Conservation (phyloP, 2,797 vertebrate species). For the Lacerta bilineata region DNA sequence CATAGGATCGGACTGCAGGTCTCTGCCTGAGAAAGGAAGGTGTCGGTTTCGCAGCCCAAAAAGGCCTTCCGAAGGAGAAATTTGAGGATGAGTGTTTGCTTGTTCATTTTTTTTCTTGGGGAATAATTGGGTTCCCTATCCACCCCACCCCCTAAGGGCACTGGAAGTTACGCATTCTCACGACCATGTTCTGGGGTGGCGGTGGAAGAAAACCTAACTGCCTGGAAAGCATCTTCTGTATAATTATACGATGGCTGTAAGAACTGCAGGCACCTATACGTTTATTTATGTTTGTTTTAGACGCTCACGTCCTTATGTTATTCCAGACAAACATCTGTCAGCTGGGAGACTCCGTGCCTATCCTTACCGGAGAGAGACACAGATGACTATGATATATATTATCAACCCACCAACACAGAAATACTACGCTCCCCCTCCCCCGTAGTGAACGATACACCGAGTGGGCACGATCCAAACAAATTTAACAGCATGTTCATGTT, state of each 20-base stretch:
- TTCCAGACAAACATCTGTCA: slow-evolving; percentile 19
- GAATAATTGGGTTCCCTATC: background rate
- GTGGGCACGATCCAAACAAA: background rate
- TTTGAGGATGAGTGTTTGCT: background rate
- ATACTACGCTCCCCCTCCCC: too few relatives aligned
- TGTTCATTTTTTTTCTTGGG: too few relatives aligned
- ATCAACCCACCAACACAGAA: too few relatives aligned
- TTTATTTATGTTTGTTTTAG: slow-evolving; percentile 28
- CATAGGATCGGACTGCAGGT: background rate
- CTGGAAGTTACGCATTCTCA: background rate
- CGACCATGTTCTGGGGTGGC: background rate
- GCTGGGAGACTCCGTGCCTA: background rate
- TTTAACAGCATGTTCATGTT: background rate
- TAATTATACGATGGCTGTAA: background rate
- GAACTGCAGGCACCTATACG: background rate
- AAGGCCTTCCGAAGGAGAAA: background rate
- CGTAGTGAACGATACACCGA: background rate
- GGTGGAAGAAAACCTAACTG: too few relatives aligned
- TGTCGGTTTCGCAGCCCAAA: too few relatives aligned
- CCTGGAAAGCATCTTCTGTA: background rate
- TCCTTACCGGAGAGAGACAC: too few relatives aligned
- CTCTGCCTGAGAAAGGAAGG: background rate
- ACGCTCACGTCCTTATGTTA: slow-evolving; percentile 9
- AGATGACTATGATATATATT: fast-evolving
- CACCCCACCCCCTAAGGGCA: background rate